Evolutionary conservation across 1,140 invertebrate species (phyloP).

Genomic region (Lepidurus packardi): DNA sequence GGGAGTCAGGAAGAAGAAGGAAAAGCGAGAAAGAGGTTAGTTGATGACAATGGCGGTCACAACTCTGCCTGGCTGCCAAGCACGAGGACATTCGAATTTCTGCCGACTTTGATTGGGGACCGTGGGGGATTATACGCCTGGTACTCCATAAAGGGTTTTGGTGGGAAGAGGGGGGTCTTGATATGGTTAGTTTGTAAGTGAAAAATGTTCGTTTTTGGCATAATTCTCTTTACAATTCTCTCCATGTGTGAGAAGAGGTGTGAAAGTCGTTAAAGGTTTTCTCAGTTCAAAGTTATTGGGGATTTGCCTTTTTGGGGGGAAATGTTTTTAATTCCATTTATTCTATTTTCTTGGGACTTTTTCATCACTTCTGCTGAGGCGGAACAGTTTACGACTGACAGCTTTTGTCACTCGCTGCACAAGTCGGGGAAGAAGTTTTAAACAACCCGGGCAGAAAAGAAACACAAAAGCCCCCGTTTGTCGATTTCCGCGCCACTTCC

Average conservation of each 20-base stretch:
- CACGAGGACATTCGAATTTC: no score
- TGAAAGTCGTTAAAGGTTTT: background rate
- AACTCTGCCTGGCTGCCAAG: no score
- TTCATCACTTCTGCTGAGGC: constrained; percentile 18
- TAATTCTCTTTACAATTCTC: background rate
- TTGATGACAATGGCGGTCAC: no score
- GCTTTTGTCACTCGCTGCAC: background rate
- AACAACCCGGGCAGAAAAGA: background rate
- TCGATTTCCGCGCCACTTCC: constrained; percentile 1
- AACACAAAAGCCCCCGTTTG: background rate
- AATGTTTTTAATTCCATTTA: no score
- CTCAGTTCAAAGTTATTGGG: background rate
- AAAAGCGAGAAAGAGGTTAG: no score
- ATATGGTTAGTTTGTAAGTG: no score
- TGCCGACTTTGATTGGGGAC: no score
- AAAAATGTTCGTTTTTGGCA: background rate
- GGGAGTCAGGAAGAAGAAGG: no score
- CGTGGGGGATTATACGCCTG: no score
- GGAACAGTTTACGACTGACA: constrained; percentile 18
- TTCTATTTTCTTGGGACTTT: background rate
- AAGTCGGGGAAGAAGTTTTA: background rate
- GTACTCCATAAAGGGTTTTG: no score
- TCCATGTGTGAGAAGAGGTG: background rate
- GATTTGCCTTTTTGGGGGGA: background rate
- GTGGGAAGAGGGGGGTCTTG: no score